These are phyloP conservation scores for Lagocephalus sceleratus DNA, from an alignment of 2,797 vertebrate genomes.

Conservation along the genomic window DNA sequence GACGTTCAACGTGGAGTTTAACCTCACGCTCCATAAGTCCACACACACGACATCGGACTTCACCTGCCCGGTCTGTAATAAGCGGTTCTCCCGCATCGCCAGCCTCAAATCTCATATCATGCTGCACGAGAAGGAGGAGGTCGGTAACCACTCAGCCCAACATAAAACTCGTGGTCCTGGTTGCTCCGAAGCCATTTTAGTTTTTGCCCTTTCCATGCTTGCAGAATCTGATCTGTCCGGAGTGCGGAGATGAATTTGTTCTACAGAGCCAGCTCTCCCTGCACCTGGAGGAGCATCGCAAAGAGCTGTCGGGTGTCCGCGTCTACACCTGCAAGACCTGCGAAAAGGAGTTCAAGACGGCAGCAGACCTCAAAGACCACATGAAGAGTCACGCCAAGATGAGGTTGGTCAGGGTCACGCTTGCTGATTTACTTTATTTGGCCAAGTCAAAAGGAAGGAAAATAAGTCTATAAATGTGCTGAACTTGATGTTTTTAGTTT, in stretches of 20 bases:
- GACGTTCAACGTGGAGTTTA: constrained; percentile 97
- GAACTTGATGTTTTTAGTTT: no score
- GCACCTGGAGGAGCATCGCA: constrained; percentile 93
- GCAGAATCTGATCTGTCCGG: constrained; percentile 93
- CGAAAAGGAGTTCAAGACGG: constrained; percentile 84
- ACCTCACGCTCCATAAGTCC: constrained; percentile 93
- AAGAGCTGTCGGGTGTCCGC: constrained; percentile 85
- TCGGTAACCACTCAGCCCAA: constrained; percentile 36
- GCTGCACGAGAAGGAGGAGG: constrained; percentile 98
- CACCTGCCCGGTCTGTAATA: constrained; percentile 91
- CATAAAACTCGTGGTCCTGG: not conserved
- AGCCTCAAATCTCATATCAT: constrained; percentile 97
- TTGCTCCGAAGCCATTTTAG: not conserved
- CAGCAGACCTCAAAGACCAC: constrained; percentile 88
- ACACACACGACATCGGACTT: constrained; percentile 89
- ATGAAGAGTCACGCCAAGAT: constrained; percentile 90
- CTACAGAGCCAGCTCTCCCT: constrained; percentile 92
- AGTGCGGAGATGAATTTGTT: constrained; percentile 97
- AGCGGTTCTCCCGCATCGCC: constrained; percentile 94
- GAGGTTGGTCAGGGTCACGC: constrained; percentile 70
- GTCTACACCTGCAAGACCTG: constrained; percentile 88
- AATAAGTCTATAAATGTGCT: not conserved
- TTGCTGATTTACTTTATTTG: constrained; percentile 10
- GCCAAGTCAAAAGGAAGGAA: not conserved
- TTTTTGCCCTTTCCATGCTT: not conserved